These are phyloP conservation scores for Bos indicus DNA, from an alignment of 2,113 vertebrate species.

Conservation along the genomic window DNA sequence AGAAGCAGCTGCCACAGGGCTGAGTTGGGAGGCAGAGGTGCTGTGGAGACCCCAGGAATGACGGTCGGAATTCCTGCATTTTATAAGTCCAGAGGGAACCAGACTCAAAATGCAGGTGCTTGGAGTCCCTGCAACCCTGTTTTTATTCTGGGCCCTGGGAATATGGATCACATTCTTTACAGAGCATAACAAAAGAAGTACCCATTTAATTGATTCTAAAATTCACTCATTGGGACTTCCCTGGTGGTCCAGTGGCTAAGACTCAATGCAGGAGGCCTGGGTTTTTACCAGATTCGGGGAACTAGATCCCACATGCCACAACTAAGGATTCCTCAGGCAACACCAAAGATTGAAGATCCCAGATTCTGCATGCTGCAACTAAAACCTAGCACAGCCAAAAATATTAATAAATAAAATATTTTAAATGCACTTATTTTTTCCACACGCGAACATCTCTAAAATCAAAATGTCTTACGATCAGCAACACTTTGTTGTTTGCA, in stretches of 20 bases:
- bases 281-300: not conserved
- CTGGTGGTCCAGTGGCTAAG: not conserved
- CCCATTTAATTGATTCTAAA: not conserved
- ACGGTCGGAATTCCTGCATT: not conserved
- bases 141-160: not conserved
- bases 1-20: not conserved
- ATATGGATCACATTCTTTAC: not conserved
- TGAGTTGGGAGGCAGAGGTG: not conserved
- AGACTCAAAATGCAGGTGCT: not conserved
- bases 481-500: not conserved
- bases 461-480: not conserved
- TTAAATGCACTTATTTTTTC: not conserved
- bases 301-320: not conserved
- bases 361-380: not conserved
- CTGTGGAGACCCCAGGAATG: not conserved
- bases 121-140: not conserved
- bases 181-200: not conserved
- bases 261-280: not conserved
- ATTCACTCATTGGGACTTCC: not conserved
- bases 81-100: not conserved
- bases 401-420: not conserved
- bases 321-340: not conserved
- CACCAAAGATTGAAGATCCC: not conserved
- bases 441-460: not conserved
- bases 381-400: not conserved